A percentile compares a stretch with the other conserved stretches of the same genome.
These are phyloP conservation scores for Brachyhypopomus occidentalis DNA, from an alignment of 2,113 vertebrate species.

Conservation along the genomic window DNA sequence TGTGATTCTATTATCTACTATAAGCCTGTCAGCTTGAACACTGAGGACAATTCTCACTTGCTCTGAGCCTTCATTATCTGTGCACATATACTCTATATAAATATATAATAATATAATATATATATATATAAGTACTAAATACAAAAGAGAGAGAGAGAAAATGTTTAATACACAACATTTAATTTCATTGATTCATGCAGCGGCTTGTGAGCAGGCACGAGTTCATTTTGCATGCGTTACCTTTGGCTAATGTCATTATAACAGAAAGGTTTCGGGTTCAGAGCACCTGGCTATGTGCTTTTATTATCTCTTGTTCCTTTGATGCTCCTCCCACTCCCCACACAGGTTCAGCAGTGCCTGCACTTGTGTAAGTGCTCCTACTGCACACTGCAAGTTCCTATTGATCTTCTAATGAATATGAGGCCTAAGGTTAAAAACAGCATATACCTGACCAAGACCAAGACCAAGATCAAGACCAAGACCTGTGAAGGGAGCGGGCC, in stretches of 20 bases:
- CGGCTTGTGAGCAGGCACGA: too few relatives aligned
- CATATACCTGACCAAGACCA: conserved; percentile 32
- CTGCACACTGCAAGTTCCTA: conserved; percentile 40
- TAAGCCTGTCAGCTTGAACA: not conserved
- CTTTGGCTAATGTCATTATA: not conserved
- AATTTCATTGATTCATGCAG: too few relatives aligned
- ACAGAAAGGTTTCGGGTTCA: not conserved
- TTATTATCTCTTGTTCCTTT: conserved; percentile 35
- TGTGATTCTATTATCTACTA: not conserved
- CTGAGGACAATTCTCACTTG: not conserved
- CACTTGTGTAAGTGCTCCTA: conserved; percentile 35
- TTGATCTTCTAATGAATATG: conserved; percentile 52
- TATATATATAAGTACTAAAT: too few relatives aligned
- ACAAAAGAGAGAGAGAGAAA: too few relatives aligned
- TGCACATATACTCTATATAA: too few relatives aligned
- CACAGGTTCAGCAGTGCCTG: conserved; percentile 36
- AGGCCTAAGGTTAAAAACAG: conserved; percentile 34
- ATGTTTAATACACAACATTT: too few relatives aligned
- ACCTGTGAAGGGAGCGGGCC: conserved; percentile 30
- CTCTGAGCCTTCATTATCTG: too few relatives aligned
- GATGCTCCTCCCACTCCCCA: conserved; percentile 18
- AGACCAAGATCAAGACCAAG: too few relatives aligned
- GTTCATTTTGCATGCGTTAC: too few relatives aligned
- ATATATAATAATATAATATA: too few relatives aligned
- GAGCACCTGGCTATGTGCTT: conserved; percentile 3